Evolutionary conservation across 1,140 invertebrate species (phyloP).

Genomic region (Neomicropteryx cornuta): DNA sequence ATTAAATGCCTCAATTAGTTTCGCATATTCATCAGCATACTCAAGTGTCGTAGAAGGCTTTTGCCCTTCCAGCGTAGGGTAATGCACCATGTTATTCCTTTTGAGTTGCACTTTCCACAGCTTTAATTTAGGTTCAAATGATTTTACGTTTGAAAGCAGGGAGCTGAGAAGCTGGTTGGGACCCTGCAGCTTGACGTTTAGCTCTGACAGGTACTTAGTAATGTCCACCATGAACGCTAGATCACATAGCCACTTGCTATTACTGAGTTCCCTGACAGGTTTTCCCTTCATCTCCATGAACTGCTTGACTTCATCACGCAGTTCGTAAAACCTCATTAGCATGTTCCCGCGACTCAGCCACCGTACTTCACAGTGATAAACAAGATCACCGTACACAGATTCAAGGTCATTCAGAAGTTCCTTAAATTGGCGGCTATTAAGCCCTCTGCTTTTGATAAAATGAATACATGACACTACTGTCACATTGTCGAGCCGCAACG

Average conservation of each 20-base stretch:
- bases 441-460: constrained; percentile 20
- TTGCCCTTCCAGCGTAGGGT: not conserved
- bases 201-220: constrained; percentile 13
- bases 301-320: constrained; percentile 14
- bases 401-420: constrained; percentile 21
- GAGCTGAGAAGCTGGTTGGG: constrained; percentile 9
- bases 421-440: constrained; percentile 22
- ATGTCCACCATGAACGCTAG: constrained; percentile 14
- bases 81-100: not conserved
- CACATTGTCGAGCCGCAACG: constrained; percentile 18
- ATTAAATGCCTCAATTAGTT: not conserved
- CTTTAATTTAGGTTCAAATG: not conserved
- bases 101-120: not conserved
- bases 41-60: not conserved
- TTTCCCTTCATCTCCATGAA: constrained; percentile 15
- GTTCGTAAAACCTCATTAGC: constrained; percentile 15
- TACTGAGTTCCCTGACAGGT: constrained; percentile 11
- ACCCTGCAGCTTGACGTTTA: constrained; percentile 13
- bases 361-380: constrained; percentile 19
- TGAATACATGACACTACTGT: constrained; percentile 23
- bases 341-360: constrained; percentile 21
- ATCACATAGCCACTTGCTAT: constrained; percentile 14
- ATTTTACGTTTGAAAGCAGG: not conserved
- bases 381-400: constrained; percentile 19
- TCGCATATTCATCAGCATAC: not conserved